These are phyloP conservation scores for Anastatus disparis DNA, from an alignment of 1,140 invertebrate genomes.

Conservation along the genomic window DNA sequence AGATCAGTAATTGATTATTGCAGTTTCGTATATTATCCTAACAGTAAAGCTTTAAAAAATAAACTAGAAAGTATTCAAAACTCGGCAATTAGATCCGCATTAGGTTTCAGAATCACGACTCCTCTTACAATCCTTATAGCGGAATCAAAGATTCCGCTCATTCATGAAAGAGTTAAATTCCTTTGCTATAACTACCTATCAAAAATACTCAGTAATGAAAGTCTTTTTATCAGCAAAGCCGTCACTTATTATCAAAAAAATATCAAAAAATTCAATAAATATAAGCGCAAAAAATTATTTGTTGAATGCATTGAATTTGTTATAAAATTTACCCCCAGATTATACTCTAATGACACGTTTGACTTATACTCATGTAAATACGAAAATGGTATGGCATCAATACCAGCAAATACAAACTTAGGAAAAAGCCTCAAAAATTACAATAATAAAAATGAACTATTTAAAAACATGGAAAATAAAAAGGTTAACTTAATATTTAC, in stretches of 20 bases:
- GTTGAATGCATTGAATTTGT: too few relatives aligned
- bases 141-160: slow-evolving; percentile 36
- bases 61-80: slow-evolving; percentile 29
- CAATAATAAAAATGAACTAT: too few relatives aligned
- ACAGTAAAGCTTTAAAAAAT: neutral
- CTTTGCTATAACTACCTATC: neutral
- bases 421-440: too few relatives aligned
- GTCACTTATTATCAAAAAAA: too few relatives aligned
- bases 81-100: slow-evolving; percentile 18
- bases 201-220: neutral
- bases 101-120: too few relatives aligned
- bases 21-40: slow-evolving; percentile 16
- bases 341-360: too few relatives aligned
- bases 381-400: too few relatives aligned
- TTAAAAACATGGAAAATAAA: too few relatives aligned
- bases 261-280: neutral
- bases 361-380: too few relatives aligned
- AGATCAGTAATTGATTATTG: slow-evolving; percentile 34
- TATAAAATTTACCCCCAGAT: too few relatives aligned
- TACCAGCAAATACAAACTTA: too few relatives aligned
- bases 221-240: neutral
- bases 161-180: neutral
- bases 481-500: too few relatives aligned
- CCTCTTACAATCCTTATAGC: slow-evolving; percentile 36
- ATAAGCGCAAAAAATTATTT: neutral